Evolutionary conservation across 2,797 vertebrate species (phyloP).

Genomic region (Fistularia tabacaria): DNA sequence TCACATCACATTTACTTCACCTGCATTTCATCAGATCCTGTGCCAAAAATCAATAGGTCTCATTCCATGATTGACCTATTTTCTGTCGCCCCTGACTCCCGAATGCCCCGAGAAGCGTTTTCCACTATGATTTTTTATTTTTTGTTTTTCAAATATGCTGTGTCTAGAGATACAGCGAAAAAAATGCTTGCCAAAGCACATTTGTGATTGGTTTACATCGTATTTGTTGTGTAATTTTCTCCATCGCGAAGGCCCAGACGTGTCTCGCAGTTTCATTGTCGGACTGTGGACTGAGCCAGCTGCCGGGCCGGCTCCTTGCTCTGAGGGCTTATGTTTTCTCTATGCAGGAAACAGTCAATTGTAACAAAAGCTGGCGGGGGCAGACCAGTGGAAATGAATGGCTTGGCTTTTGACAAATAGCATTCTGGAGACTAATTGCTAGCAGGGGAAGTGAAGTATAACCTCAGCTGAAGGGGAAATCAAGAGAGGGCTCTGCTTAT

Average conservation of each 20-base stretch:
- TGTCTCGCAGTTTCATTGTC: slow-evolving; percentile 12
- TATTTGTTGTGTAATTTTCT: slow-evolving; percentile 11
- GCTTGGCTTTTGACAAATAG: slow-evolving; percentile 70
- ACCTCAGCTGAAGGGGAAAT: slow-evolving; percentile 49
- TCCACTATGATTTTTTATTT: slow-evolving; percentile 11
- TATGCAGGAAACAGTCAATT: slow-evolving; percentile 69
- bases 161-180: slow-evolving; percentile 13
- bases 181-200: slow-evolving; percentile 8
- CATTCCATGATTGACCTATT: slow-evolving; percentile 44
- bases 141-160: slow-evolving; percentile 32
- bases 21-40: slow-evolving; percentile 30
- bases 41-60: slow-evolving; percentile 48
- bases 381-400: slow-evolving; percentile 53
- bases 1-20: slow-evolving; percentile 44
- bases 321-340: slow-evolving; percentile 46
- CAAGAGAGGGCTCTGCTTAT: slow-evolving; percentile 47
- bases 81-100: slow-evolving; percentile 25
- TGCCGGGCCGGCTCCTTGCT: slow-evolving; percentile 38
- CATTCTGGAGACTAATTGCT: slow-evolving; percentile 71
- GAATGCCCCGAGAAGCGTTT: slow-evolving; percentile 23
- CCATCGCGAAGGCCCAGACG: slow-evolving; percentile 16
- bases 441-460: slow-evolving; percentile 66
- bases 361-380: slow-evolving; percentile 64
- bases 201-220: slow-evolving; percentile 37
- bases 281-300: slow-evolving; percentile 25